These are phyloP conservation scores for Labia minor DNA, from an alignment of 2,888 invertebrate species.

Conservation along the genomic window DNA sequence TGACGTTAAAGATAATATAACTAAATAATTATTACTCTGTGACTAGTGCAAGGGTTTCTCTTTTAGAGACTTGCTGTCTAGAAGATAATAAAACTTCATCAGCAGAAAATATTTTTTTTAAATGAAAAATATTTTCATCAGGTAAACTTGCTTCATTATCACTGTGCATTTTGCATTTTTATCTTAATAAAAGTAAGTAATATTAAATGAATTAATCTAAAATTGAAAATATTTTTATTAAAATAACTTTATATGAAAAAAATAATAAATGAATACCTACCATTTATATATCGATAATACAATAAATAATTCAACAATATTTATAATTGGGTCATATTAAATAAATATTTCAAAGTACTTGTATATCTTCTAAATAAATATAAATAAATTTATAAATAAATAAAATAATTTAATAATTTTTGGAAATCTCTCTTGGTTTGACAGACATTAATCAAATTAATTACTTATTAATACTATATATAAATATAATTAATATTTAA, in stretches of 20 bases:
- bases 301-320: neutral
- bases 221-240: neutral
- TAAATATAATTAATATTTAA: neutral
- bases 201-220: neutral
- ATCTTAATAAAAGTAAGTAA: neutral
- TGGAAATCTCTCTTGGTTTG: neutral
- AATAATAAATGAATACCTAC: neutral
- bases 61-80: constrained; percentile 19
- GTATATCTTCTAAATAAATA: no score
- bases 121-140: constrained; percentile 21
- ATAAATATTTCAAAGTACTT: no score
- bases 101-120: constrained; percentile 23
- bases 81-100: constrained; percentile 21
- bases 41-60: constrained; percentile 23
- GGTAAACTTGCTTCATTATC: constrained; percentile 5
- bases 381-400: neutral
- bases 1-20: neutral
- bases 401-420: neutral
- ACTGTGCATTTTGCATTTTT: neutral
- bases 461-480: neutral
- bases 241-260: neutral
- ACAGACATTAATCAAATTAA: constrained; percentile 3
- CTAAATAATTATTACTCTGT: constrained; percentile 19
- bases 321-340: no score
- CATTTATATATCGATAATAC: neutral